Conservation (phyloP, 2,797 vertebrate genomes). For the Tangara arthus region DNA sequence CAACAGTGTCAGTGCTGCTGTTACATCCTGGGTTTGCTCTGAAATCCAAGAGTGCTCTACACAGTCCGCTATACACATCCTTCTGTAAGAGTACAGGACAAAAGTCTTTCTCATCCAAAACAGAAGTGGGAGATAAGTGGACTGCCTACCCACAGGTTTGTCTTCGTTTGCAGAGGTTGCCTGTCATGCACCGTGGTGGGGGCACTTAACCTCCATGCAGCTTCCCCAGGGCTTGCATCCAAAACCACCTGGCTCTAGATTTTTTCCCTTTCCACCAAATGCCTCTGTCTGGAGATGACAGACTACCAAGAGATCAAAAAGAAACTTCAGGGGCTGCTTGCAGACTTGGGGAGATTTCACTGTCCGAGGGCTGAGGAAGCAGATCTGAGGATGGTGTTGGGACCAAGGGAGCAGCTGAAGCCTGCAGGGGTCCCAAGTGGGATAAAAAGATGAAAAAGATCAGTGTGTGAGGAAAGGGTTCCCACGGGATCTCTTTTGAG, state of each 20-base stretch:
- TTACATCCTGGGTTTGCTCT: background rate
- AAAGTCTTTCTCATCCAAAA: background rate
- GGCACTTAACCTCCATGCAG: background rate
- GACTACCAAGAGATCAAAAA: background rate
- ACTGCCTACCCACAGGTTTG: background rate
- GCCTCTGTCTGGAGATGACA: background rate
- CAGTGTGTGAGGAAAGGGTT: background rate
- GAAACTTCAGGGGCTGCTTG: background rate
- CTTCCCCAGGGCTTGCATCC: background rate
- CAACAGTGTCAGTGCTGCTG: rapidly evolving
- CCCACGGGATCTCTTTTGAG: background rate
- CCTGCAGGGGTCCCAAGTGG: background rate
- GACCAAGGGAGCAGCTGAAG: background rate
- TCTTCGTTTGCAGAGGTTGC: background rate
- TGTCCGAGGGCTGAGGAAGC: background rate
- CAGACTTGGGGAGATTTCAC: background rate
- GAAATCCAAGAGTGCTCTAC: background rate
- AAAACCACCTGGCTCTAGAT: background rate
- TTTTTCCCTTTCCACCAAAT: background rate
- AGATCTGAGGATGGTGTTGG: background rate
- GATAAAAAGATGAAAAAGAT: background rate
- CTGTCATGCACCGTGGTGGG: rapidly evolving
- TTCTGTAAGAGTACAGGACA: background rate
- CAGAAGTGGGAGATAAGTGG: background rate
- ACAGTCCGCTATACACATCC: rapidly evolving